Percentiles rank a stretch among this genome's conserved stretches.
Evolutionary conservation across 1,140 invertebrate genomes (phyloP).

Genomic region (Orchesella cincta): DNA sequence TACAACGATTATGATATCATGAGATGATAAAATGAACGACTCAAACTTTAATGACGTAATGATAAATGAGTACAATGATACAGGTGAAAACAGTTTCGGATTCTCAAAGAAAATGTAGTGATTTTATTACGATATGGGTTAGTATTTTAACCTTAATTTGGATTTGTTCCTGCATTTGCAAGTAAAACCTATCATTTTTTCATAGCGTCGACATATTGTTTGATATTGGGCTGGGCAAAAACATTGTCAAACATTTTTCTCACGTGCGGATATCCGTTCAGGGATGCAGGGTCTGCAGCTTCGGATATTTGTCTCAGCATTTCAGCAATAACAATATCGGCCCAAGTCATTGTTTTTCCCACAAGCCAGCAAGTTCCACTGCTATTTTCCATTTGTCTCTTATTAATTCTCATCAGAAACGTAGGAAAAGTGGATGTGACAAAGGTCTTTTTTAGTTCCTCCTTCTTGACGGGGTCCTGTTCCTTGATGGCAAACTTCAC

Average conservation of each 20-base stretch:
- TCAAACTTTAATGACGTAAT: too few relatives aligned
- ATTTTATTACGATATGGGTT: too few relatives aligned
- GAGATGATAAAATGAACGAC: too few relatives aligned
- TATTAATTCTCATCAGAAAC: background rate
- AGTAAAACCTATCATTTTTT: too few relatives aligned
- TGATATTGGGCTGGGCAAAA: slow-evolving; percentile 2
- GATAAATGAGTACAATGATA: too few relatives aligned
- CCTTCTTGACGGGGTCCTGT: background rate
- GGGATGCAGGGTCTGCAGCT: background rate
- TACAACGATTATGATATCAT: too few relatives aligned
- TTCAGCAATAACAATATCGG: slow-evolving; percentile 16
- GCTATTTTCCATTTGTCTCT: slow-evolving; percentile 2
- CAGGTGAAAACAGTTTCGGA: too few relatives aligned
- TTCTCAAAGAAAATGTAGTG: too few relatives aligned
- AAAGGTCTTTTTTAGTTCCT: slow-evolving; percentile 6
- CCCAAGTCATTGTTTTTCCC: slow-evolving; percentile 22
- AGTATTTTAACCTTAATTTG: too few relatives aligned
- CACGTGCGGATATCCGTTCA: slow-evolving; percentile 19
- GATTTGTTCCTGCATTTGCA: too few relatives aligned
- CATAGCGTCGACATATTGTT: background rate
- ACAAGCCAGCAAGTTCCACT: background rate
- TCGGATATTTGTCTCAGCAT: background rate
- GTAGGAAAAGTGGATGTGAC: background rate
- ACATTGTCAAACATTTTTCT: slow-evolving; percentile 23
- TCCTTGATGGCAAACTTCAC: background rate